Percentiles rank a stretch among this genome's conserved stretches.
Evolutionary conservation across 2,888 invertebrate genomes (phyloP).

Genomic region (Cantharis flavilabris): DNA sequence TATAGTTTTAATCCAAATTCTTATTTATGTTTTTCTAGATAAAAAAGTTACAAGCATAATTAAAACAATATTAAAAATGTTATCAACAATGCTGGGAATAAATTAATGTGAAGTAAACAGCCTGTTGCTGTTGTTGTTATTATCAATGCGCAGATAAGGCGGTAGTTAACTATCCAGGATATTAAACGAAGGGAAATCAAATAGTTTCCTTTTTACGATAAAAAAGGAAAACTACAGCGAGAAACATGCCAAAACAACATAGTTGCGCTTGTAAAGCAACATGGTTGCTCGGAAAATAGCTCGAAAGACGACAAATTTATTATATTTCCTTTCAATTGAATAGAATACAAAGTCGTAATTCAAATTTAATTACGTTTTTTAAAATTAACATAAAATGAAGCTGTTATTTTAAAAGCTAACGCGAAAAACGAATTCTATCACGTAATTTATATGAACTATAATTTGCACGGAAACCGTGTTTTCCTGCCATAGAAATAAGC

Average conservation of each 20-base stretch:
- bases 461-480: slow-evolving; percentile 29
- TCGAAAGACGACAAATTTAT: slow-evolving; percentile 4
- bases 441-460: slow-evolving; percentile 31
- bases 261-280: background rate
- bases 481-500: slow-evolving; percentile 30
- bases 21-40: background rate
- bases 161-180: background rate
- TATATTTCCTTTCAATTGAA: slow-evolving; percentile 7
- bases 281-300: background rate
- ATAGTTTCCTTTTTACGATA: background rate
- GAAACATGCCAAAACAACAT: background rate
- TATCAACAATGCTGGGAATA: background rate
- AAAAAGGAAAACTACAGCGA: background rate
- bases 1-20: background rate
- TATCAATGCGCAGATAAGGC: background rate
- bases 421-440: slow-evolving; percentile 29
- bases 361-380: slow-evolving; percentile 24
- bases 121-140: background rate
- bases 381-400: slow-evolving; percentile 29
- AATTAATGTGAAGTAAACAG: background rate
- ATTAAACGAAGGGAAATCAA: background rate
- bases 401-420: slow-evolving; percentile 23
- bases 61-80: background rate
- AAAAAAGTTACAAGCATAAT: background rate
- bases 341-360: slow-evolving; percentile 20